Evolutionary conservation across 2,888 invertebrate genomes (phyloP).

Genomic region (Pheosia tremula): DNA sequence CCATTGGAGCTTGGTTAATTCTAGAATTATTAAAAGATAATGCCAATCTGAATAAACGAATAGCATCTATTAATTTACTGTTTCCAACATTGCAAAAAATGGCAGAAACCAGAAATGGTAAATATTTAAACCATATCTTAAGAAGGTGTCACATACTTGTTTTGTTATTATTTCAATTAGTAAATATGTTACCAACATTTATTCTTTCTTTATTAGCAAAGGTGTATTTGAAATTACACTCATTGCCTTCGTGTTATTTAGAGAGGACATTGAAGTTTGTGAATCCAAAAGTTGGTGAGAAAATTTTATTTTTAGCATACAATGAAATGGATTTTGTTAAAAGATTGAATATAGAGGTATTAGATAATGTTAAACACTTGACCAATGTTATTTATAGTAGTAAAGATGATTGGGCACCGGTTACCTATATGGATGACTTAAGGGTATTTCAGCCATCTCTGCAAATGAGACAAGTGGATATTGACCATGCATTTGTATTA

Average conservation of each 20-base stretch:
- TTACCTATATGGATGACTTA: slow-evolving; percentile 88
- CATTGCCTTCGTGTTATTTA: slow-evolving; percentile 78
- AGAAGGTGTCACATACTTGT: slow-evolving; percentile 59
- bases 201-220: slow-evolving; percentile 79
- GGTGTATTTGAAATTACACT: slow-evolving; percentile 80
- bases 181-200: slow-evolving; percentile 78
- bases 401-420: slow-evolving; percentile 93
- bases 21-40: slow-evolving; percentile 88
- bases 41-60: slow-evolving; percentile 77
- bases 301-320: slow-evolving; percentile 88
- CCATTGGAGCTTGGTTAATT: slow-evolving; percentile 94
- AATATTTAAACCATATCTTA: slow-evolving; percentile 86
- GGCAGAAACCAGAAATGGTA: slow-evolving; percentile 90
- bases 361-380: slow-evolving; percentile 86
- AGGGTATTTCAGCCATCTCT: slow-evolving; percentile 59
- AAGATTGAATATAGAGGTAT: slow-evolving; percentile 86
- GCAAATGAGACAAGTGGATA: slow-evolving; percentile 55
- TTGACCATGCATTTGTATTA: slow-evolving; percentile 93
- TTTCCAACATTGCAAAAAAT: slow-evolving; percentile 96
- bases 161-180: slow-evolving; percentile 70
- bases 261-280: slow-evolving; percentile 83
- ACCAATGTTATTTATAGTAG: slow-evolving; percentile 90
- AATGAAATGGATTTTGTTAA: slow-evolving; percentile 92
- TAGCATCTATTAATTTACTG: slow-evolving; percentile 88
- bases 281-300: slow-evolving; percentile 84